Conservation (phyloP, 1,140 invertebrate species). For the Venustaconcha ellipsiformis region DNA sequence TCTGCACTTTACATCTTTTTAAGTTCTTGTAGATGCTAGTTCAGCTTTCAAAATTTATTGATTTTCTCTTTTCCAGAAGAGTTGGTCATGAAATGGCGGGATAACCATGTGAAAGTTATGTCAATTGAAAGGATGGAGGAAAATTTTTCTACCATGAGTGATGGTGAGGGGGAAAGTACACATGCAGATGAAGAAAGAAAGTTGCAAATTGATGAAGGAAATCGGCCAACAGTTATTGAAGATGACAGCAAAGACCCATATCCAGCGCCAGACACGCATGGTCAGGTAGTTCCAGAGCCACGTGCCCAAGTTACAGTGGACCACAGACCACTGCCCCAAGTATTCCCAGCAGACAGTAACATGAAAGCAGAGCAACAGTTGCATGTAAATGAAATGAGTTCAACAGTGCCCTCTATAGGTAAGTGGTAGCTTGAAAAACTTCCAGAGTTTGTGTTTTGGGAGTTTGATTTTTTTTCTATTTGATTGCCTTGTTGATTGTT, state of each 20-base stretch:
- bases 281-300: slow-evolving; percentile 8
- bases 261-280: slow-evolving; percentile 28
- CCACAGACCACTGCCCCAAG: slow-evolving; percentile 1
- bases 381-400: slow-evolving; percentile 33
- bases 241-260: slow-evolving; percentile 19
- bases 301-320: background rate
- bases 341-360: background rate
- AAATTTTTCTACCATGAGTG: too few species aligned
- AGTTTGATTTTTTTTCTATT: too few species aligned
- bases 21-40: too few species aligned
- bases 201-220: slow-evolving; percentile 31
- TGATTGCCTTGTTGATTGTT: too few species aligned
- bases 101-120: too few species aligned
- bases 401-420: slow-evolving; percentile 28
- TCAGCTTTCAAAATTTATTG: too few species aligned
- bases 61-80: too few species aligned
- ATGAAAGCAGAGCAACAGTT: slow-evolving; percentile 19
- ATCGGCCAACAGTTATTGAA: slow-evolving; percentile 21
- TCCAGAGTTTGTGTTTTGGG: too few species aligned
- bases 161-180: slow-evolving; percentile 21
- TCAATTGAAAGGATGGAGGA: too few species aligned
- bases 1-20: too few species aligned
- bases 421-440: background rate
- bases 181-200: slow-evolving; percentile 26
- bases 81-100: too few species aligned